These are phyloP conservation scores for Acronicta aceris DNA, from an alignment of 2,888 invertebrate species.

Conservation along the genomic window DNA sequence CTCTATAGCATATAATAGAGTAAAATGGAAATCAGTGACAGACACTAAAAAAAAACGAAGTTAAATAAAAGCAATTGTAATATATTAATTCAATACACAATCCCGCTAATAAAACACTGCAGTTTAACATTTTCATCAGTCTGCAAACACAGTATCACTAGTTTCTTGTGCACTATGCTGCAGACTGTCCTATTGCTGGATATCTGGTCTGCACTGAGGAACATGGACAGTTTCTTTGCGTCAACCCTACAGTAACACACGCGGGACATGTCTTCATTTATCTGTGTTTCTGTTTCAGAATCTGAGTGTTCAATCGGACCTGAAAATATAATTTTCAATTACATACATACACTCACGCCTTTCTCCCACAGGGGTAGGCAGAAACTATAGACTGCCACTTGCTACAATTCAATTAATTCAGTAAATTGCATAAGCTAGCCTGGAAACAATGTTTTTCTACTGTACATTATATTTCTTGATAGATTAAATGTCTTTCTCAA, in stretches of 20 bases:
- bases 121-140: constrained; percentile 93
- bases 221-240: constrained; percentile 94
- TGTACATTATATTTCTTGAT: too few relatives aligned
- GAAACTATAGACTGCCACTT: too few relatives aligned
- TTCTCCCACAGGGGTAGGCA: too few relatives aligned
- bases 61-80: too few relatives aligned
- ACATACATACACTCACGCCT: too few relatives aligned
- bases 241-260: constrained; percentile 91
- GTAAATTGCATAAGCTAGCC: too few relatives aligned
- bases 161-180: constrained; percentile 92
- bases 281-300: constrained; percentile 81
- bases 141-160: constrained; percentile 93
- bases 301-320: constrained; percentile 85
- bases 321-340: constrained; percentile 47
- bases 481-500: too few relatives aligned
- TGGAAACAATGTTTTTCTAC: too few relatives aligned
- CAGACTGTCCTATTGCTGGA: constrained; percentile 93
- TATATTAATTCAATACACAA: constrained; percentile 75
- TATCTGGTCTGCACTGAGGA: constrained; percentile 94
- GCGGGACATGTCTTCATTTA: constrained; percentile 76
- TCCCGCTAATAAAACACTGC: constrained; percentile 94
- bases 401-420: too few relatives aligned
- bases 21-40: too few relatives aligned
- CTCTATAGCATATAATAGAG: too few relatives aligned
- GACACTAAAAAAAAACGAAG: too few relatives aligned